These are phyloP conservation scores for Ciconia nigra DNA, from an alignment of 2,797 vertebrate genomes.

Conservation along the genomic window DNA sequence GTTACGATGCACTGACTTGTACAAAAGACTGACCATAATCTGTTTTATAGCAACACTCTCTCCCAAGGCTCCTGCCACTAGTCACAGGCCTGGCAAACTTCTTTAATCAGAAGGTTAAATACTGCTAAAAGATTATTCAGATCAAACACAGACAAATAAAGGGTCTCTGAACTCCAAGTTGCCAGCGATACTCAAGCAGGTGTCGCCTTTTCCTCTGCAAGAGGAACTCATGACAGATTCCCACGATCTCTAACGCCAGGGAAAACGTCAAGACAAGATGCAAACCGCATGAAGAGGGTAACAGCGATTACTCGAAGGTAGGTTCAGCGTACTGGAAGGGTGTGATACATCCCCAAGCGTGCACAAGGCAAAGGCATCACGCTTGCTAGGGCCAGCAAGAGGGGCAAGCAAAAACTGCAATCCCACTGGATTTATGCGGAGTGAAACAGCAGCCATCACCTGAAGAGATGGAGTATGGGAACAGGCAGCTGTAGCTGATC, in stretches of 20 bases:
- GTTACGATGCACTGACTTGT: rapidly evolving
- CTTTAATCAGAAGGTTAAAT: neutral
- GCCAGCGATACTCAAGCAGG: neutral
- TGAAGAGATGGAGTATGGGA: neutral
- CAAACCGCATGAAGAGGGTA: neutral
- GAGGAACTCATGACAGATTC: neutral
- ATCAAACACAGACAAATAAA: neutral
- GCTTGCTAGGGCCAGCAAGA: neutral
- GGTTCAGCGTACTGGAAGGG: neutral
- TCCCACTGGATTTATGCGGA: neutral
- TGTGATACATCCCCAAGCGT: rapidly evolving
- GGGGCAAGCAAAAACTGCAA: neutral
- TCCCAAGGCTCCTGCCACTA: neutral
- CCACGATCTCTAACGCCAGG: neutral
- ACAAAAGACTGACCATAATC: neutral
- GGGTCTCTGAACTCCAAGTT: neutral
- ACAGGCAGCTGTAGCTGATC: neutral
- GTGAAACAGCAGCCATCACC: neutral
- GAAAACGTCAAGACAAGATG: neutral
- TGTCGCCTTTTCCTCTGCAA: neutral
- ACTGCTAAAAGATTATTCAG: neutral
- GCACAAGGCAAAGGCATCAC: rapidly evolving
- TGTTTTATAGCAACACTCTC: rapidly evolving
- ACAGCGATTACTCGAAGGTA: rapidly evolving
- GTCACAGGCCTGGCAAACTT: neutral